Evolutionary conservation across 2,113 vertebrate genomes (phyloP).

Genomic region (Xiphias gladius): DNA sequence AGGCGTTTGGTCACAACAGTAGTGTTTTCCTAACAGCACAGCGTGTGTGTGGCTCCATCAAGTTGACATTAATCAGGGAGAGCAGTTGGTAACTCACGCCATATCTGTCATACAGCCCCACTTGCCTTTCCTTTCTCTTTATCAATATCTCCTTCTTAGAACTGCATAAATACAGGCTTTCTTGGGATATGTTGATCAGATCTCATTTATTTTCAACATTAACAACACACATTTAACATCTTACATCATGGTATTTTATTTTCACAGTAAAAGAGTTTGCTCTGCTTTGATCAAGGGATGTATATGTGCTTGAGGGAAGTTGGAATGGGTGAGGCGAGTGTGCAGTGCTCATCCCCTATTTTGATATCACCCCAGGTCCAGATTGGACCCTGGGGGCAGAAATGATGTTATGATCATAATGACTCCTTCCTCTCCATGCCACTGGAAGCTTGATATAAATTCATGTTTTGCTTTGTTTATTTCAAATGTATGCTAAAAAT

Average conservation of each 20-base stretch:
- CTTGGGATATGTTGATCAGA: constrained; percentile 11
- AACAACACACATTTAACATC: too few species aligned
- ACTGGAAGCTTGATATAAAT: not conserved
- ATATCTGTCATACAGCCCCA: constrained; percentile 36
- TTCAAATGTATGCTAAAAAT: not conserved
- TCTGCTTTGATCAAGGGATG: constrained; percentile 33
- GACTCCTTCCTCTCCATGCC: constrained; percentile 4
- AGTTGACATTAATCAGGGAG: constrained; percentile 70
- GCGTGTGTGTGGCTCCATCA: constrained; percentile 34
- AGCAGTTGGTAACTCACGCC: constrained; percentile 46
- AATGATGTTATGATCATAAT: constrained; percentile 36
- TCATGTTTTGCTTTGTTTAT: not conserved
- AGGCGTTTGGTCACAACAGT: constrained; percentile 26
- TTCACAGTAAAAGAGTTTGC: not conserved
- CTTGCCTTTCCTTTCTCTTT: constrained; percentile 21
- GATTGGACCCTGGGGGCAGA: not conserved
- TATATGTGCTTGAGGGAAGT: constrained; percentile 39
- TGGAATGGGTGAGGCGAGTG: constrained; percentile 7
- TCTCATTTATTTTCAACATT: constrained; percentile 30
- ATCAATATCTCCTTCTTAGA: constrained; percentile 45
- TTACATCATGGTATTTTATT: not conserved
- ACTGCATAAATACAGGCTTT: constrained; percentile 31
- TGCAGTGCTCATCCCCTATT: constrained; percentile 5
- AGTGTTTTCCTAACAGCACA: constrained; percentile 1
- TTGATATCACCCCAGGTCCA: constrained; percentile 33